Evolutionary conservation across 2,888 invertebrate genomes (phyloP), one percentile per base, ranked within the genome.

Genomic region (Callinectes sapidus): DNA sequence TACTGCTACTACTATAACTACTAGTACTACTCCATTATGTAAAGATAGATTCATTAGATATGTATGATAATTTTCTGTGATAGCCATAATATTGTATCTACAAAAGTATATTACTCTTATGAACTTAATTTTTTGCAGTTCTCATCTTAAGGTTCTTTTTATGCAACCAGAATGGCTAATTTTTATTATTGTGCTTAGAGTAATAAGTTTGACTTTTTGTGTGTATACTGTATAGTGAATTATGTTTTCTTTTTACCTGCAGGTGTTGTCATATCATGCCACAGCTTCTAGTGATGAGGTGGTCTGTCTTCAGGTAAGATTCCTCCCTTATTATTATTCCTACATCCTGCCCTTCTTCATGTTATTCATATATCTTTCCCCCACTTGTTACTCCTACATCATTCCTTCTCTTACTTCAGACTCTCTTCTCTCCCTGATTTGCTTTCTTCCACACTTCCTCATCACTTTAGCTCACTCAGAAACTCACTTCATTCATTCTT

Each of bases 261-360:
- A 99, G 96, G 98, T 99, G 95, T 96, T 99, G 90, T 99, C 99
- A 14, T 99, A 99, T 96, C 99, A 99, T 96, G 99, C 99, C 1
- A 98, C 98, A 0, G 99, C 99, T 0, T 97, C 97, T 42, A 96
- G 97, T 87, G 98, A 98, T 55, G 99, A 98, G 95, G 98, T 98
- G 0, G 96, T 96, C 89, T 97, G 97, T 95, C 96, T 99, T 81
- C 96, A 97, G 95, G 97, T 97, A 94, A 98, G 32, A 14, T 5
- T 23, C 23, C 61, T 23, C 10, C 8, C 6, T 10, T 48, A 0
- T 48, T 48, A 48, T 48, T 48, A 48, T 48, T 48, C 10, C 8
- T 48, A 8, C 55, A 8, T n/a, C 87, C 3, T 28, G 48, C 87
- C 10, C 10, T 54, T n/a, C 10, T 13, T 54, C 32, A 5, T n/a